phyloP scores from a whole-genome alignment of 1,140 invertebrate genomes.

The Drosophila funebris region DNA sequence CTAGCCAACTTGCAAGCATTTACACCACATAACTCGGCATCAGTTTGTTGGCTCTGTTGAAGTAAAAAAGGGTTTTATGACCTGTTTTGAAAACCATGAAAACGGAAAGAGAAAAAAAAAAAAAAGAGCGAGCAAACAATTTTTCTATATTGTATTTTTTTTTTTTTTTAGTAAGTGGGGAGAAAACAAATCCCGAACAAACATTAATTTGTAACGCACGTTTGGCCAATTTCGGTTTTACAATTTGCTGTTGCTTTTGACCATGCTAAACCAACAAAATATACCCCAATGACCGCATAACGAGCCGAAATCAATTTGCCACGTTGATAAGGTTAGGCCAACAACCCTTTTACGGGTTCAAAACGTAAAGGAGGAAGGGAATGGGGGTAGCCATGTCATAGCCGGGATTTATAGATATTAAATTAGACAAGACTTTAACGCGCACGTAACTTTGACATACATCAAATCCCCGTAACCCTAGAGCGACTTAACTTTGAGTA shows the following conservation, averaged over 20 bases:
- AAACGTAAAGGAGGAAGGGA: neutral
- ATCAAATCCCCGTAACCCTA: constrained; percentile 56
- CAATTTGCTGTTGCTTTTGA: constrained; percentile 69
- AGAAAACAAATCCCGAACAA: constrained; percentile 70
- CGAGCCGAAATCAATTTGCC: constrained; percentile 79
- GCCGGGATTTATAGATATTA: constrained; percentile 77
- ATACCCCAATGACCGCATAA: constrained; percentile 80
- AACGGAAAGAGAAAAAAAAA: constrained; percentile 5
- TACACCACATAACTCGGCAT: constrained; percentile 77
- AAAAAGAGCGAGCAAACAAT: constrained; percentile 35
- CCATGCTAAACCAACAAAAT: constrained; percentile 63
- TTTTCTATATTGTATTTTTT: constrained; percentile 24
- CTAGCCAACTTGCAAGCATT: constrained; percentile 46
- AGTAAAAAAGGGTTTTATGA: constrained; percentile 81
- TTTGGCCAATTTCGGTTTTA: constrained; percentile 77
- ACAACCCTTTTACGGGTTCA: constrained; percentile 51
- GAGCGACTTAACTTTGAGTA: constrained; percentile 58
- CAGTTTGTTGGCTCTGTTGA: constrained; percentile 62
- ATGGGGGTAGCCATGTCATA: constrained; percentile 52
- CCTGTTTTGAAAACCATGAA: constrained; percentile 62
- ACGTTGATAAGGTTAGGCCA: constrained; percentile 68
- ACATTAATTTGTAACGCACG: constrained; percentile 82
- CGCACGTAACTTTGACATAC: constrained; percentile 79
- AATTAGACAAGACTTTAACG: constrained; percentile 78
- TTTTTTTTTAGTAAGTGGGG: constrained; percentile 30